Evolutionary conservation across 64 coral and sea anemone genomes (phyloP), one percentile per base, ranked within the genome.

Genomic region (Montipora capricornis): DNA sequence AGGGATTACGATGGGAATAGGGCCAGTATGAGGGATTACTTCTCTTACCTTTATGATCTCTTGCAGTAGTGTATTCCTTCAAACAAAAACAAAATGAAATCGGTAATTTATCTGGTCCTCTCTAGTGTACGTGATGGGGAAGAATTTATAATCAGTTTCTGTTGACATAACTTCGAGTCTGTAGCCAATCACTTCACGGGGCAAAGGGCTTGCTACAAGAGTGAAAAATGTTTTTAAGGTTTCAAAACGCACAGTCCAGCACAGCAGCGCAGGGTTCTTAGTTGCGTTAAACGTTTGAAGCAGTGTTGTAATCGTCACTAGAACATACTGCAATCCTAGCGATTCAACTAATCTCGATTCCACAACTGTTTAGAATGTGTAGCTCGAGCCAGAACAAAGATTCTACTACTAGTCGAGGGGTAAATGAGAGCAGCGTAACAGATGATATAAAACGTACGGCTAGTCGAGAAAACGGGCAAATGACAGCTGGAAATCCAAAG

Each of bases 21-120:
- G n/a, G n/a, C n/a, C n/a, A n/a, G n/a, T n/a, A n/a, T n/a, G n/a
- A n/a, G n/a, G n/a, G n/a, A n/a, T n/a, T n/a, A n/a, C n/a, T n/a
- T n/a, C n/a, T n/a, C n/a, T n/a, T n/a, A n/a, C n/a, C n/a, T n/a
- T n/a, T n/a, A n/a, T n/a, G n/a, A n/a, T n/a, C n/a, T n/a, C n/a
- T n/a, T n/a, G n/a, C n/a, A n/a, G n/a, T 64, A 78, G 76, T 49
- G 47, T 71, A 73, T 73, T 46, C 59, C 10, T 50, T 71, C 29
- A 86, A 49, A 86, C 82, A 86, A 86, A 86, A 86, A 64, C 53
- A 66, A 73, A 49, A 86, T 71, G 66, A 68, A 70, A 86, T n/a
- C 64, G 47, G 71, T 86, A 50, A 86, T 49, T 49, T 71, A 86
- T 73, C 49, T 64, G 71, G 1, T 11, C 46, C 4, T 24, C 19